Evolutionary conservation across 2,113 vertebrate genomes (phyloP).

Genomic region (Rhineura floridana): DNA sequence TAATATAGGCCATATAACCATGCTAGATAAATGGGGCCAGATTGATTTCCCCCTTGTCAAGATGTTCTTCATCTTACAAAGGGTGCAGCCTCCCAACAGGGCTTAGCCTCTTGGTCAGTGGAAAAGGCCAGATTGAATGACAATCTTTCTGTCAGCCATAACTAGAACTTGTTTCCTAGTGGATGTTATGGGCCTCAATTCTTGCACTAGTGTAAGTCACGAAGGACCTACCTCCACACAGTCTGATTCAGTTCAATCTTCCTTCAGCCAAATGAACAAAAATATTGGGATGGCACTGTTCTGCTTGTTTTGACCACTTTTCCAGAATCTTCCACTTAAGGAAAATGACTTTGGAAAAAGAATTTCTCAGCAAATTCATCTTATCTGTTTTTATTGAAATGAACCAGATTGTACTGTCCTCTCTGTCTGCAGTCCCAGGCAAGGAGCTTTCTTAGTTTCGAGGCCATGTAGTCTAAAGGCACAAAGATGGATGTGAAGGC

Average conservation of each 20-base stretch:
- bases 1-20: no score
- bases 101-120: no score
- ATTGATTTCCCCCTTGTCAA: no score
- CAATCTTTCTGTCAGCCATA: no score
- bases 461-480: not conserved
- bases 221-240: not conserved
- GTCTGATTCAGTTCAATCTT: not conserved
- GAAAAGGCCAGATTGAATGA: no score
- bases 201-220: not conserved
- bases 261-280: not conserved
- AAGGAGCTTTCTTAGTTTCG: not conserved
- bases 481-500: not conserved
- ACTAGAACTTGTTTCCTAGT: no score
- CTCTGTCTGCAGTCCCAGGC: not conserved
- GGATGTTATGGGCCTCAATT: not conserved
- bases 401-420: not conserved
- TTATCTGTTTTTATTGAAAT: not conserved
- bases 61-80: no score
- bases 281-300: no score
- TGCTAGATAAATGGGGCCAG: no score
- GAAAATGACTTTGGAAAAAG: not conserved
- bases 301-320: not conserved
- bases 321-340: not conserved
- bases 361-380: not conserved
- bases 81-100: no score